These are phyloP conservation scores for Cylloceria caligata DNA, from an alignment of 2,888 invertebrate genomes.

Conservation along the genomic window DNA sequence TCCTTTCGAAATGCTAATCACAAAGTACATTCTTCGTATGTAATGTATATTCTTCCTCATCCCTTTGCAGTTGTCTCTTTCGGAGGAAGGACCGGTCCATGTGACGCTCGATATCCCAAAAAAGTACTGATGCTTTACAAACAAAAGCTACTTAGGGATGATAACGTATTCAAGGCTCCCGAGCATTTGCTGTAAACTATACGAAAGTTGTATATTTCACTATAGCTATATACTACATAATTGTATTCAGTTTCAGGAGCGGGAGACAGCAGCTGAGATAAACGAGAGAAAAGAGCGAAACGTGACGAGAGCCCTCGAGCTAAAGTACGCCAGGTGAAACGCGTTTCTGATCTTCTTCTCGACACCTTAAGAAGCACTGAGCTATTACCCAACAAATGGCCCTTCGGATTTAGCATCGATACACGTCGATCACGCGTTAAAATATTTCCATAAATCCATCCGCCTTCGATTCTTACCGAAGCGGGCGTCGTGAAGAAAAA, in stretches of 20 bases:
- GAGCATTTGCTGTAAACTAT: slow-evolving; percentile 36
- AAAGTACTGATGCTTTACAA: slow-evolving; percentile 73
- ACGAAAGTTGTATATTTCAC: slow-evolving; percentile 4
- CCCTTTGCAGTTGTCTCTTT: not conserved
- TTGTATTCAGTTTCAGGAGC: slow-evolving; percentile 15
- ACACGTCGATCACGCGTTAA: slow-evolving; percentile 23
- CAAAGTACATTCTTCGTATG: slow-evolving; percentile 31
- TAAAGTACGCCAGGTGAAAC: slow-evolving; percentile 7
- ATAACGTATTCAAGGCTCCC: slow-evolving; percentile 75
- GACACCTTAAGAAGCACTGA: slow-evolving; percentile 19
- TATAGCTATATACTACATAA: slow-evolving; percentile 12
- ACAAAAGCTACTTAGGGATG: slow-evolving; percentile 77
- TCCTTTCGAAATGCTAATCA: not conserved
- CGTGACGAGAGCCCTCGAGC: not conserved
- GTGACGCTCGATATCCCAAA: slow-evolving; percentile 28
- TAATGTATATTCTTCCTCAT: slow-evolving; percentile 3
- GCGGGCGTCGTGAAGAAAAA: not conserved
- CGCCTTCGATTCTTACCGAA: not conserved
- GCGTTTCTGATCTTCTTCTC: slow-evolving; percentile 31
- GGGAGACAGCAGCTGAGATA: slow-evolving; percentile 57
- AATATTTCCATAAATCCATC: slow-evolving; percentile 47
- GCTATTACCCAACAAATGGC: slow-evolving; percentile 2
- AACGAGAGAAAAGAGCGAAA: slow-evolving; percentile 51
- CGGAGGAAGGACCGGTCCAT: not conserved
- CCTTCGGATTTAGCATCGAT: not conserved